Conservation (phyloP, 2,113 vertebrate genomes). For the Entomyzon cyanotis region DNA sequence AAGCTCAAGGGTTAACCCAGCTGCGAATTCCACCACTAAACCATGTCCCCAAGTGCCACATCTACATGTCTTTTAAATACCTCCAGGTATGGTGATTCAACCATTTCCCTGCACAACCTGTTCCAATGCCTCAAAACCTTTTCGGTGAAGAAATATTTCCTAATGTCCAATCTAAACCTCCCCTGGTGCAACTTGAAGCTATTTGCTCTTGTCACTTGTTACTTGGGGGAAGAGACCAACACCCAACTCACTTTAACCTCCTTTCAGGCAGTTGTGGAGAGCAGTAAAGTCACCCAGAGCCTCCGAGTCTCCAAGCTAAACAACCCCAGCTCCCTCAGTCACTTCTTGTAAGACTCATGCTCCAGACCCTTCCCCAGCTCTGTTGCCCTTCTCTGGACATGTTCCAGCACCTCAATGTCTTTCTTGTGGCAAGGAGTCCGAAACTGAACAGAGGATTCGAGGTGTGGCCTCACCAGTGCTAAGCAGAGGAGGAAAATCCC, state of each 20-base stretch:
- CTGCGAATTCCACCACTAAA: neutral
- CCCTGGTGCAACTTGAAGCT: neutral
- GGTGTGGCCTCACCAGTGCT: neutral
- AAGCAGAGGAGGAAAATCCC: fast-evolving
- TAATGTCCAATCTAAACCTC: neutral
- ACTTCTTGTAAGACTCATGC: neutral
- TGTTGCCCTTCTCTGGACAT: neutral
- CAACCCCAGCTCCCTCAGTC: neutral
- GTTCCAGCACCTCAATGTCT: neutral
- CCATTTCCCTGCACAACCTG: fast-evolving
- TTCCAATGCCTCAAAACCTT: neutral
- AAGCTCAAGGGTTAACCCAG: neutral
- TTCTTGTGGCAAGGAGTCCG: neutral
- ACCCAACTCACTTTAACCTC: neutral
- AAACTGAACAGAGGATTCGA: neutral
- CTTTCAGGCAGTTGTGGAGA: neutral
- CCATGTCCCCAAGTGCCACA: neutral
- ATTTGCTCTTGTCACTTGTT: neutral
- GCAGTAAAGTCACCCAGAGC: neutral
- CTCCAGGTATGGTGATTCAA: neutral
- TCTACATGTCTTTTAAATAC: neutral
- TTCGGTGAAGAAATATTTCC: neutral
- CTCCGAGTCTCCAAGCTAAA: neutral
- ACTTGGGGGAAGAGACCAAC: neutral
- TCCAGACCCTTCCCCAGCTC: neutral